Conservation (phyloP, 2,797 vertebrate genomes). For the Cygnus olor region DNA sequence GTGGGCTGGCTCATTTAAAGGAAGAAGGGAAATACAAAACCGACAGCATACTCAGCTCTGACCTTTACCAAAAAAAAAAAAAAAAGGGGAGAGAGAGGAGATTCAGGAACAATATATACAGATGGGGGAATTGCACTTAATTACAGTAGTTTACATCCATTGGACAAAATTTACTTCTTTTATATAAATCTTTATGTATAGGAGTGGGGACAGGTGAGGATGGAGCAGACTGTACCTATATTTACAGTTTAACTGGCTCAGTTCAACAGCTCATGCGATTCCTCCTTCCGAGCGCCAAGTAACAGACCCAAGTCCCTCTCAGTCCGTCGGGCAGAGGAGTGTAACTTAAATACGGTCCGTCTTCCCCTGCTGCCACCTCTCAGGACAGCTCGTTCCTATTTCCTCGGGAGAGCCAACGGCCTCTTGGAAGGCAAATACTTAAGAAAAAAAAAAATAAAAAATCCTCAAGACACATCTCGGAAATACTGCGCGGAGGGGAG, state of each 20-base stretch:
- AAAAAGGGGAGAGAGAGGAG: not conserved
- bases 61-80: slow-evolving; percentile 65
- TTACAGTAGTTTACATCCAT: slow-evolving; percentile 83
- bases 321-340: slow-evolving; percentile 63
- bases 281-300: slow-evolving; percentile 71
- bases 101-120: slow-evolving; percentile 74
- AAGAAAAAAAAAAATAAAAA: not conserved
- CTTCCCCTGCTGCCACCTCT: slow-evolving; percentile 41
- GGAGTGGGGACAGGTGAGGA: slow-evolving; percentile 5
- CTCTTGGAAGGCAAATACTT: slow-evolving; percentile 41
- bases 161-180: slow-evolving; percentile 79
- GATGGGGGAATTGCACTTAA: slow-evolving; percentile 80
- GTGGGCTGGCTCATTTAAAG: not conserved
- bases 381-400: slow-evolving; percentile 18
- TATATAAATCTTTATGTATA: slow-evolving; percentile 77
- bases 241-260: slow-evolving; percentile 82
- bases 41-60: slow-evolving; percentile 54
- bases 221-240: slow-evolving; percentile 61
- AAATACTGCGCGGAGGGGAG: slow-evolving; percentile 71
- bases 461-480: slow-evolving; percentile 46
- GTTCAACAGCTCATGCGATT: slow-evolving; percentile 73
- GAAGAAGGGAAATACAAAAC: slow-evolving; percentile 19
- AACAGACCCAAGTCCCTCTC: slow-evolving; percentile 77
- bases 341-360: slow-evolving; percentile 24
- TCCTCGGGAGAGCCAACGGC: slow-evolving; percentile 24